Conservation (phyloP, 2,888 invertebrate species). For the Fragum sueziense region DNA sequence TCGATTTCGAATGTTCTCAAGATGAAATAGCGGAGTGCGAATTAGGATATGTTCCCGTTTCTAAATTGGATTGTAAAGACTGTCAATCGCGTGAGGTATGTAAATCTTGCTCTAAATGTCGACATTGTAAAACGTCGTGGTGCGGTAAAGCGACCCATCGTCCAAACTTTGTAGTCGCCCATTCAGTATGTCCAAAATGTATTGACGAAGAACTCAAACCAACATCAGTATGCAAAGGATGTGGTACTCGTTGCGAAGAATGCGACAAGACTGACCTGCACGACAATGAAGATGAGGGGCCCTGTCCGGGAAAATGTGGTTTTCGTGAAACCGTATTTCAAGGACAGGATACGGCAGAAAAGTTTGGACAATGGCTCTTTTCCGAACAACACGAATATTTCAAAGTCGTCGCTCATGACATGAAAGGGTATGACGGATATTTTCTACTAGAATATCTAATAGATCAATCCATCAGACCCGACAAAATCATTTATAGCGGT, state of each 20-base stretch:
- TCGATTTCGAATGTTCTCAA: slow-evolving; percentile 39
- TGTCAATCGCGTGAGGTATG: slow-evolving; percentile 28
- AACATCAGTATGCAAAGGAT: slow-evolving; percentile 31
- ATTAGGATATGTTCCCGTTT: slow-evolving; percentile 19
- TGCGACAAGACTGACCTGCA: slow-evolving; percentile 24
- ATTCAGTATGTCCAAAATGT: slow-evolving; percentile 36
- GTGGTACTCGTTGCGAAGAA: slow-evolving; percentile 42
- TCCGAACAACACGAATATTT: slow-evolving; percentile 32
- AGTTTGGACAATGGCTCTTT: slow-evolving; percentile 52
- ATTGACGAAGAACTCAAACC: slow-evolving; percentile 26
- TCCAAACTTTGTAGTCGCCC: slow-evolving; percentile 49
- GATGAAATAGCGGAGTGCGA: slow-evolving; percentile 24
- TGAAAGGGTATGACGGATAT: slow-evolving; percentile 51
- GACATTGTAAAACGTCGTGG: slow-evolving; percentile 31
- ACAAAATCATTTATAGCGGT: slow-evolving; percentile 40
- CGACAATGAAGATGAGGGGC: slow-evolving; percentile 38
- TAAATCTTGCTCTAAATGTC: slow-evolving; percentile 28
- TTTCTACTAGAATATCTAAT: slow-evolving; percentile 54
- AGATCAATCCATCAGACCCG: slow-evolving; percentile 42
- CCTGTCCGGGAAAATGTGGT: slow-evolving; percentile 50
- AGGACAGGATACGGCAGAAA: slow-evolving; percentile 32
- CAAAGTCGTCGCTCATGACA: slow-evolving; percentile 48
- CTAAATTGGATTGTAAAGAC: slow-evolving; percentile 24
- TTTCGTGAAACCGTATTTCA: slow-evolving; percentile 46
- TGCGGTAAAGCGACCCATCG: slow-evolving; percentile 41